A percentile compares a stretch with the other conserved stretches of the same genome.
phyloP scores from a whole-genome alignment of 2,888 invertebrate genomes.

The Zygothrica quintamaculata region DNA sequence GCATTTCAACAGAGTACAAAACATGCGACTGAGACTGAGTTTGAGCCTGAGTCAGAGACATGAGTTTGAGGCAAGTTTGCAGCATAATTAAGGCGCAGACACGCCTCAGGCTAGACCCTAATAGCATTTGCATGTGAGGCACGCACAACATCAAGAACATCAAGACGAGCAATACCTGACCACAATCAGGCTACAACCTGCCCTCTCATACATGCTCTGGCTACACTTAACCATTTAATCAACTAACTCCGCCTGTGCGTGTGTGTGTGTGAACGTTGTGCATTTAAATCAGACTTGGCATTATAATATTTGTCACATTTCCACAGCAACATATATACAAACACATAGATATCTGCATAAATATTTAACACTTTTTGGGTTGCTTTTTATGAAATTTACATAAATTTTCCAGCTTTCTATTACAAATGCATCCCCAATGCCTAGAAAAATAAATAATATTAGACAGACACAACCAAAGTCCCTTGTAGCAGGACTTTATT shows the following conservation, averaged over 20 bases:
- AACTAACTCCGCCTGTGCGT: constrained; percentile 31
- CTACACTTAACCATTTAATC: constrained; percentile 53
- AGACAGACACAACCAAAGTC: constrained; percentile 10
- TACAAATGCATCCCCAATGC: constrained; percentile 40
- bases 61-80: constrained; percentile 62
- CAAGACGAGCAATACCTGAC: constrained; percentile 35
- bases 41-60: too few species aligned
- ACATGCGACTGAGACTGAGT: constrained; percentile 10
- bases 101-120: constrained; percentile 52
- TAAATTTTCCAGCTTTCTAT: constrained; percentile 54
- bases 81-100: constrained; percentile 71
- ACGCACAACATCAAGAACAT: constrained; percentile 58
- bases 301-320: constrained; percentile 54
- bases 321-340: constrained; percentile 12
- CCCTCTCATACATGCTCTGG: constrained; percentile 20
- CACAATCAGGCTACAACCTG: constrained; percentile 22
- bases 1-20: constrained; percentile 1
- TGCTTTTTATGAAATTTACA: constrained; percentile 32
- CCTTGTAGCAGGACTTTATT: background rate
- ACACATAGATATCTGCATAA: constrained; percentile 30
- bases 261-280: too few species aligned
- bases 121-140: constrained; percentile 70
- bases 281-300: constrained; percentile 35
- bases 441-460: constrained; percentile 14
- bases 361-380: constrained; percentile 47